Evolutionary conservation across 2,797 vertebrate species (phyloP), one percentile per base, ranked within the genome.

Genomic region (Chloroceryle inda): DNA sequence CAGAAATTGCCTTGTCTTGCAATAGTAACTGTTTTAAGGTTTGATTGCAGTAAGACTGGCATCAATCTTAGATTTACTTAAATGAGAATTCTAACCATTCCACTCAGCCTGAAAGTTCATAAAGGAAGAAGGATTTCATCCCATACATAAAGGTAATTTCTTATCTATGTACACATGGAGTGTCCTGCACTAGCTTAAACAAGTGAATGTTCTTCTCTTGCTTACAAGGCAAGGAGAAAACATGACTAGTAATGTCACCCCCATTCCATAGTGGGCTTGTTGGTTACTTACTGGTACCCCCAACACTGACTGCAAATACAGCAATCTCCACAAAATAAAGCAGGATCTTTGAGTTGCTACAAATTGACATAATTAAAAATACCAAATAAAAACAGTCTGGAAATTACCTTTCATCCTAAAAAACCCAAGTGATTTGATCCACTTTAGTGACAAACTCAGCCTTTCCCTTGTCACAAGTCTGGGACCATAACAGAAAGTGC

Each of bases 101-200:
- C 11, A 5, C 75, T 93, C 63, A 75, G 75, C n/a, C 75, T 89
- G 59, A 56, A 74, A 79, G 81, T 59, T 88, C 37, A 92, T 72
- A 88, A 78, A 1, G 10, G 52, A 89, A 77, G 66, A 86, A 69
- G 19, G 62, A 86, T 88, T 94, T 94, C 73, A 90, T 95, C 74
- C 56, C 66, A 86, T 85, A 88, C 95, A 81, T 90, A 94, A 77
- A 91, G 63, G 80, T 88, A 93, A 86, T 83, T 95, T 80, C 88
- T 96, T 96, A 91, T 83, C 92, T 91, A 29, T 62, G 78, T 91
- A 91, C 59, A 91, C 50, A 91, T 90, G 72, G 61, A 95, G 88
- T 56, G 50, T 86, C 37, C 81, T 61, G 88, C 66, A 75, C 59
- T 81, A 85, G 42, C 64, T 92, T 61, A 56, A 63, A 95, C 69